Evolutionary conservation across 2,113 vertebrate species (phyloP), one percentile per base, ranked within the genome.

Genomic region (Corynorhinus townsendii): DNA sequence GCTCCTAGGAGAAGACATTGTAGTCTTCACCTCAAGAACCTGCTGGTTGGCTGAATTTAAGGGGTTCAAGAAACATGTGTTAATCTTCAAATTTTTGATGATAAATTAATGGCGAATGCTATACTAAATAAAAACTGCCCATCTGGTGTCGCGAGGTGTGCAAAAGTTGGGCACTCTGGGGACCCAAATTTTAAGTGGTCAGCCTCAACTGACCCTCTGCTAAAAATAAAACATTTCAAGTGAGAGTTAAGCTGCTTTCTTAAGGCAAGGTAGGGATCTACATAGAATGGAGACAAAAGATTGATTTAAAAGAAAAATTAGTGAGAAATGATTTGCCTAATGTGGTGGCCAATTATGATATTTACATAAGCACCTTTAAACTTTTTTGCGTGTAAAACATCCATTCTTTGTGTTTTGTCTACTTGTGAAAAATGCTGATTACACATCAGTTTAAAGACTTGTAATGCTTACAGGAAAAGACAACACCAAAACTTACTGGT

Each of bases 361-460:
- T 98, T 98, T 98, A 98, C 98, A 97, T 97, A 97, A 98, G 97
- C 97, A 97, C 97, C 96, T 98, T 98, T 98, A 97, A 98, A 98
- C 97, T 98, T 97, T 96, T 96, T 96, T 96, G 96, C 97, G 97
- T 96, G 97, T 96, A 98, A 97, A 95, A 96, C 95, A 98, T 86
- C 98, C 97, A 98, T 98, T 98, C 96, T 98, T 96, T 94, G 91
- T 95, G 96, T 52, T n/a, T 9, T n/a, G 75, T 77, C 93, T 95
- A 82, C 94, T 97, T 97, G 97, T 97, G 97, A 98, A 98, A 97
- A 98, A 98, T 96, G 91, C 96, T 98, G 97, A 98, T 98, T 98
- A 97, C 86, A 96, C 82, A 4, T 96, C 96, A 97, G 95, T 97
- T 96, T 97, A 95, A 97, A 97, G 86, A 97, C 95, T 96, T 96